Percentiles rank a stretch among this genome's conserved stretches.
These are phyloP conservation scores for Calliphora vomitoria DNA, from an alignment of 2,888 invertebrate species.

Conservation along the genomic window DNA sequence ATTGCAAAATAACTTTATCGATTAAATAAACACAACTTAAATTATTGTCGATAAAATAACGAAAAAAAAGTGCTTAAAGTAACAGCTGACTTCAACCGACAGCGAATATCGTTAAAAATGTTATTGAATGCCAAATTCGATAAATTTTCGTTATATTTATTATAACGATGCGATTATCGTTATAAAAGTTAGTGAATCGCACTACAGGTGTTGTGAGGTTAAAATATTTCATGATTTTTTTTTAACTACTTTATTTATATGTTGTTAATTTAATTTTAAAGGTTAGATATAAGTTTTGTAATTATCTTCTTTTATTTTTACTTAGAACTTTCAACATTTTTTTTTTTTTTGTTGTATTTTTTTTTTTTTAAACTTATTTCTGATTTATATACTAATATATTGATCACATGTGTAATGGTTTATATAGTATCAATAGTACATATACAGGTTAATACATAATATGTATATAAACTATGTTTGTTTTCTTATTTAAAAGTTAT, in stretches of 20 bases:
- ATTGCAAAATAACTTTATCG: too few relatives aligned
- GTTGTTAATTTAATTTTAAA: constrained; percentile 45
- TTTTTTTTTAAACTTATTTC: constrained; percentile 75
- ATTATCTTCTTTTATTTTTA: constrained; percentile 64
- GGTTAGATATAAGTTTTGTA: constrained; percentile 60
- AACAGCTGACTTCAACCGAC: too few relatives aligned
- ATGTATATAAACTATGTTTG: constrained; percentile 66
- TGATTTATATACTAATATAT: constrained; percentile 68
- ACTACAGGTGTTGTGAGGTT: constrained; percentile 70
- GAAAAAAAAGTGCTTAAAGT: too few relatives aligned
- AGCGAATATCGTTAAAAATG: too few relatives aligned
- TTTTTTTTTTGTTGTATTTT: constrained; percentile 64
- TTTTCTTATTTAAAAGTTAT: constrained; percentile 61
- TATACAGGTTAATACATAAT: constrained; percentile 64
- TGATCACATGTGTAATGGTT: constrained; percentile 47
- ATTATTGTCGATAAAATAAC: too few relatives aligned
- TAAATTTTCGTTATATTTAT: too few relatives aligned
- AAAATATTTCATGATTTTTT: constrained; percentile 66
- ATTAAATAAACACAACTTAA: too few relatives aligned
- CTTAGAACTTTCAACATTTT: constrained; percentile 75
- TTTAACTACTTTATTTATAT: constrained; percentile 67
- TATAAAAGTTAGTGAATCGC: too few relatives aligned
- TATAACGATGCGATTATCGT: too few relatives aligned
- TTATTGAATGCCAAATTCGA: too few relatives aligned
- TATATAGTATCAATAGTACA: constrained; percentile 70